Evolutionary conservation across 1,140 invertebrate genomes (phyloP), one percentile per base, ranked within the genome.

Genomic region (Atopsyche davidsoni): DNA sequence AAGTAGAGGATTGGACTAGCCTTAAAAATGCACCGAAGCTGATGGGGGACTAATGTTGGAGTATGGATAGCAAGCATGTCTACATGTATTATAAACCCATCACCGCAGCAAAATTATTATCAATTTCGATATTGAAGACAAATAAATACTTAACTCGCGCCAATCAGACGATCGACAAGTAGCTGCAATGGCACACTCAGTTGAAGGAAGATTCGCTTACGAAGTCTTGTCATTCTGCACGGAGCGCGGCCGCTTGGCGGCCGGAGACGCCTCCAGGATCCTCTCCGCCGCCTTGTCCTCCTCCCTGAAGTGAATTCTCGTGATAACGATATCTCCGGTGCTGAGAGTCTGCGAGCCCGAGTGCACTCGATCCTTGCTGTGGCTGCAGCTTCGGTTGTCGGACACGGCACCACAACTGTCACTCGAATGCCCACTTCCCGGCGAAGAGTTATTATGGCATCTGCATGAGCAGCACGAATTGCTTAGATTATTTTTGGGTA

Each of bases 321-420:
- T 93, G 55, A 93, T 91, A 18, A 92, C 89, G 64, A 94, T 89
- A 67, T 93, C 90, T 41, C 91, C 90, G n/a, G 91, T 94, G 61
- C 89, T 92, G 11, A 92, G 69, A 1, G 91, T 94, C 67, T 94
- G 90, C 46, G 83, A 85, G 18, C 77, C 79, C 19, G 41, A 31
- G 35, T 38, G 44, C 4, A 51, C 48, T 38, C 45, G 44, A 16
- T 51, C 48, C 7, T 18, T 25, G 14, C 21, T 22, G 21, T 4
- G 10, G 23, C 11, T 19, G 4, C 14, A 10, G 7, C 34, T 35
- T 7, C 34, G 7, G 3, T 44, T 41, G 22, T 50, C 35, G 21
- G 21, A 34, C 38, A 42, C 4, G 10, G 36, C 7, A n/a, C n/a
- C n/a, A n/a, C n/a, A n/a, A n/a, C 62, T 70, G 69, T n/a, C n/a